A percentile compares a stretch with the other conserved stretches of the same genome.
Evolutionary conservation across 2,113 vertebrate species (phyloP).

Genomic region (Ceyx cyanopectus): DNA sequence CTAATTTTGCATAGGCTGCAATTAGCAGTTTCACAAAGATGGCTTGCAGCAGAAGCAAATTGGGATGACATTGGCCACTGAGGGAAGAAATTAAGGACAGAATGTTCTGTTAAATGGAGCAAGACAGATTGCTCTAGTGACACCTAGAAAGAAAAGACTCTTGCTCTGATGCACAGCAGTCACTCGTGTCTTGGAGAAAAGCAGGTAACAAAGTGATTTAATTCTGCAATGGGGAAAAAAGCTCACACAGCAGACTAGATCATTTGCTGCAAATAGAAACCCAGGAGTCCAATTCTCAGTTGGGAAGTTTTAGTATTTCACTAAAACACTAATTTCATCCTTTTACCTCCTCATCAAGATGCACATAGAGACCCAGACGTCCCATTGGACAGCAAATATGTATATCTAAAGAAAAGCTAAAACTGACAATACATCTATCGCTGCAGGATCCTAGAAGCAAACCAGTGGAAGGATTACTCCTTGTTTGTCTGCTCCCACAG

Average conservation of each 20-base stretch:
- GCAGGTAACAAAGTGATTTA: background rate
- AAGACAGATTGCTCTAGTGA: background rate
- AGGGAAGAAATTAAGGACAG: background rate
- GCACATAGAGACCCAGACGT: background rate
- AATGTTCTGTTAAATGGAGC: background rate
- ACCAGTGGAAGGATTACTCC: constrained; percentile 4
- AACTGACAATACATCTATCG: background rate
- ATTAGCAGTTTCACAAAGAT: constrained; percentile 4
- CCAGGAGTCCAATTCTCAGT: background rate
- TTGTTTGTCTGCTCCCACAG: too few species aligned
- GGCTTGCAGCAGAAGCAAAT: background rate
- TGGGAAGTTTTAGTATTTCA: constrained; percentile 4
- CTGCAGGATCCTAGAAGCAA: constrained; percentile 15
- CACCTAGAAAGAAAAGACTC: background rate
- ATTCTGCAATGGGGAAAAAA: background rate
- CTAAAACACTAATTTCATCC: background rate
- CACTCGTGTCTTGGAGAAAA: background rate
- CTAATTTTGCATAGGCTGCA: background rate
- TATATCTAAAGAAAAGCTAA: background rate
- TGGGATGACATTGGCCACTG: background rate
- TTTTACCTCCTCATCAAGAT: constrained; percentile 37
- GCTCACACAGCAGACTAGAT: background rate
- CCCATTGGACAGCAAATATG: background rate
- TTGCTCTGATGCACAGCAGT: background rate
- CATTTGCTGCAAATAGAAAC: background rate